A percentile compares a stretch with the other conserved stretches of the same genome.
Conservation (phyloP, 2,113 vertebrate genomes). For the Coptodon rendalli region DNA sequence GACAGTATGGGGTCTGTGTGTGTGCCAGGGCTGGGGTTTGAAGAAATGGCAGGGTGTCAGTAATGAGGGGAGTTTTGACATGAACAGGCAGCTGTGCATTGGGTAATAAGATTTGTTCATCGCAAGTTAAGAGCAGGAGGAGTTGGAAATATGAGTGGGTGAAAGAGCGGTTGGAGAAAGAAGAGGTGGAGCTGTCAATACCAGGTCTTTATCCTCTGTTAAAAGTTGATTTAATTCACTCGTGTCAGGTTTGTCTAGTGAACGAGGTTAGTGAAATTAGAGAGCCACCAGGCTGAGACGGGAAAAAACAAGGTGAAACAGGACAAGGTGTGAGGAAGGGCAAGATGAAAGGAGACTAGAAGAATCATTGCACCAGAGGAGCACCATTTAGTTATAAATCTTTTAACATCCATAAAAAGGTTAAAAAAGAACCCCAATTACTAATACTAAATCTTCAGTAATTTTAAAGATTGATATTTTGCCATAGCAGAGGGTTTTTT, state of each 20-base stretch:
- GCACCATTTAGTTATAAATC: background rate
- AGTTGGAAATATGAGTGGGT: background rate
- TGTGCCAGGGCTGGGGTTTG: background rate
- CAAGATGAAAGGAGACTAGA: background rate
- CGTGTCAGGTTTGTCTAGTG: slow-evolving; percentile 23
- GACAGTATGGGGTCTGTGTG: background rate
- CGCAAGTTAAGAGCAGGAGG: background rate
- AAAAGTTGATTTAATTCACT: slow-evolving; percentile 32
- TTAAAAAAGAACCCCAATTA: background rate
- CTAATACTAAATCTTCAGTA: background rate
- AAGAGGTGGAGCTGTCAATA: slow-evolving; percentile 24
- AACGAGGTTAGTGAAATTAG: background rate
- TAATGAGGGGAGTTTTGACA: slow-evolving; percentile 4
- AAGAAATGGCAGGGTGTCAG: background rate
- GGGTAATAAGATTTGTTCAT: background rate
- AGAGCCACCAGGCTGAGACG: background rate
- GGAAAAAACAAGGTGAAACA: background rate
- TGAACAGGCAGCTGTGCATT: slow-evolving; percentile 7
- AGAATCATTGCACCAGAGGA: background rate
- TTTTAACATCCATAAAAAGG: background rate
- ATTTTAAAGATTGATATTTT: background rate
- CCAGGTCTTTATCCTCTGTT: slow-evolving; percentile 28
- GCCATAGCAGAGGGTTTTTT: background rate
- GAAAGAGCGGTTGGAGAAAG: background rate
- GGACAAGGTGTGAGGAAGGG: background rate